Percentiles rank a stretch among this genome's conserved stretches.
Conservation (phyloP, 2,797 vertebrate species). For the Pelodytes ibericus region DNA sequence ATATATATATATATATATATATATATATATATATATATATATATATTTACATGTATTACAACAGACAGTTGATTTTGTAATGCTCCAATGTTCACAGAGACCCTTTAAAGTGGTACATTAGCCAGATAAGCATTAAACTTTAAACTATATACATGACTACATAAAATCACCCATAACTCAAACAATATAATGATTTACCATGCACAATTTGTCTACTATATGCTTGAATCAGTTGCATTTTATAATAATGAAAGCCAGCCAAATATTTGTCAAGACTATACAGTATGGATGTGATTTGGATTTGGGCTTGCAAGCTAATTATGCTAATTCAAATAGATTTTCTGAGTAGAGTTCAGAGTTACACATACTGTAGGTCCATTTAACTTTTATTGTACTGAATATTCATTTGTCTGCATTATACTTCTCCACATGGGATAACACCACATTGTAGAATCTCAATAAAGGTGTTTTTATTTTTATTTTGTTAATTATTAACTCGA, state of each 20-base stretch:
- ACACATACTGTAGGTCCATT: slow-evolving; percentile 30
- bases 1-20: too few relatives aligned
- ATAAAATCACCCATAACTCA: too few relatives aligned
- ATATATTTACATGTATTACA: too few relatives aligned
- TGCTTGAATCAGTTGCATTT: slow-evolving; percentile 5
- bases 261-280: slow-evolving; percentile 36
- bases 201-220: too few relatives aligned
- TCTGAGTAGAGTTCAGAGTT: slow-evolving; percentile 34
- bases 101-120: too few relatives aligned
- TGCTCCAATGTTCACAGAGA: too few relatives aligned
- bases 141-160: too few relatives aligned
- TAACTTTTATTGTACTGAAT: slow-evolving; percentile 43
- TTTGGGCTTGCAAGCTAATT: slow-evolving; percentile 30
- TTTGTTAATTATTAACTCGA: not conserved
- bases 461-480: slow-evolving; percentile 4
- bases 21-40: too few relatives aligned
- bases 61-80: too few relatives aligned
- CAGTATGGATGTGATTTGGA: slow-evolving; percentile 44
- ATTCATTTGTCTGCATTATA: slow-evolving; percentile 6
- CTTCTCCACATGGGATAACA: not conserved
- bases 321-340: slow-evolving; percentile 47
- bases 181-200: too few relatives aligned
- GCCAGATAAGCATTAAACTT: too few relatives aligned
- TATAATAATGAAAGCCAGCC: slow-evolving; percentile 13
- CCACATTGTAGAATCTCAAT: not conserved